These are phyloP conservation scores for Drosophila littoralis DNA, from an alignment of 1,140 invertebrate genomes.

Conservation along the genomic window DNA sequence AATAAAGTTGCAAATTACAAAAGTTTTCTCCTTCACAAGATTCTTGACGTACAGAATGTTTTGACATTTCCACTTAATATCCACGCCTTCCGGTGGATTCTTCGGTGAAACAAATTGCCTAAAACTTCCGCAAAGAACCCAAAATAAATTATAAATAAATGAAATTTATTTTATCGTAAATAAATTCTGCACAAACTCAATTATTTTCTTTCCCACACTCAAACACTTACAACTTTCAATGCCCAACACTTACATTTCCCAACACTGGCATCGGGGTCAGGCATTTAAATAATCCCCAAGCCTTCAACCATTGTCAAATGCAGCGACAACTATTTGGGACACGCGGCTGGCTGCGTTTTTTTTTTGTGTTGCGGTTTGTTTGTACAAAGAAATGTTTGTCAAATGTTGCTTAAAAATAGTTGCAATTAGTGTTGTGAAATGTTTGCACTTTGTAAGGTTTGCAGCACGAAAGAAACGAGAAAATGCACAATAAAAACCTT, in stretches of 20 bases:
- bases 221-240: neutral
- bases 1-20: no score
- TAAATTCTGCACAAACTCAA: neutral
- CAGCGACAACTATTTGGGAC: slow-evolving; percentile 39
- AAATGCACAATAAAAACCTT: slow-evolving; percentile 7
- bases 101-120: no score
- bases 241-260: neutral
- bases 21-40: no score
- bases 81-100: no score
- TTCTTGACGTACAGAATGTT: no score
- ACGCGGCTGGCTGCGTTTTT: neutral
- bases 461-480: neutral
- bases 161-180: no score
- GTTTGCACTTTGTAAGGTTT: slow-evolving; percentile 3
- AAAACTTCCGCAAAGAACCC: no score
- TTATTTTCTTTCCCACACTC: neutral
- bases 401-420: slow-evolving; percentile 33
- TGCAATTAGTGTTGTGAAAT: slow-evolving; percentile 37
- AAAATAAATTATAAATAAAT: neutral
- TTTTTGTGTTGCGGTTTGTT: neutral
- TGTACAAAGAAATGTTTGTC: slow-evolving; percentile 1
- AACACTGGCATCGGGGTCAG: slow-evolving; percentile 34
- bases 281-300: slow-evolving; percentile 30
- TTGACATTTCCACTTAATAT: no score
- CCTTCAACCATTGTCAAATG: slow-evolving; percentile 15